phyloP scores from a whole-genome alignment of 2,797 vertebrate genomes.

The Sardinella longiceps region DNA sequence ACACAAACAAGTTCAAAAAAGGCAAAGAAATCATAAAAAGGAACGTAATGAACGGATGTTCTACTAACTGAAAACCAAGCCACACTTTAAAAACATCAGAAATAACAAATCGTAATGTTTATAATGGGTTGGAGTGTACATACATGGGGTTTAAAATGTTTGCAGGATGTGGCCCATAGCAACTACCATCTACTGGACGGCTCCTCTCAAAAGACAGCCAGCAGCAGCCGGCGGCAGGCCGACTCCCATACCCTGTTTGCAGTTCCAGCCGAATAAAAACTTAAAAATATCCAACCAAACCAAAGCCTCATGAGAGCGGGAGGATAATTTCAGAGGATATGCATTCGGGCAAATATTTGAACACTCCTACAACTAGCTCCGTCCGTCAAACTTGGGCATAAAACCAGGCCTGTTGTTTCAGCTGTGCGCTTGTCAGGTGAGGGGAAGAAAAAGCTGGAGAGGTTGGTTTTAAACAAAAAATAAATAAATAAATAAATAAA shows the following conservation, averaged over 20 bases:
- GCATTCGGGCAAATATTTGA: conserved; percentile 11
- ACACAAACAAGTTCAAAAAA: conserved; percentile 6
- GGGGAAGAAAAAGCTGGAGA: neutral
- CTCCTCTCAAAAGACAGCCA: neutral
- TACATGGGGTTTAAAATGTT: neutral
- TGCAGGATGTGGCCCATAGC: conserved; percentile 16
- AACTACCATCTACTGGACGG: neutral
- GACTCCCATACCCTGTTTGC: neutral
- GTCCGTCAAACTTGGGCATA: neutral
- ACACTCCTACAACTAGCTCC: neutral
- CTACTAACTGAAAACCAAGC: neutral
- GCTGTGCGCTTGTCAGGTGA: neutral
- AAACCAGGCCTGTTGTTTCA: neutral
- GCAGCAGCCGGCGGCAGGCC: too few relatives aligned
- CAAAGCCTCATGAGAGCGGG: neutral
- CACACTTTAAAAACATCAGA: neutral
- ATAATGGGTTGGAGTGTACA: neutral
- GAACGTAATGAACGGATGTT: neutral
- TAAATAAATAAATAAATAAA: neutral
- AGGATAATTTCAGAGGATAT: conserved; percentile 6
- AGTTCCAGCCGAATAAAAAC: neutral
- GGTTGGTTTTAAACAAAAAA: neutral
- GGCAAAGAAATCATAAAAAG: neutral
- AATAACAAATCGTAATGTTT: conserved; percentile 15
- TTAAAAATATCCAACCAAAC: neutral